Evolutionary conservation across 2,113 vertebrate genomes (phyloP).

Genomic region (Bothrops jararaca): DNA sequence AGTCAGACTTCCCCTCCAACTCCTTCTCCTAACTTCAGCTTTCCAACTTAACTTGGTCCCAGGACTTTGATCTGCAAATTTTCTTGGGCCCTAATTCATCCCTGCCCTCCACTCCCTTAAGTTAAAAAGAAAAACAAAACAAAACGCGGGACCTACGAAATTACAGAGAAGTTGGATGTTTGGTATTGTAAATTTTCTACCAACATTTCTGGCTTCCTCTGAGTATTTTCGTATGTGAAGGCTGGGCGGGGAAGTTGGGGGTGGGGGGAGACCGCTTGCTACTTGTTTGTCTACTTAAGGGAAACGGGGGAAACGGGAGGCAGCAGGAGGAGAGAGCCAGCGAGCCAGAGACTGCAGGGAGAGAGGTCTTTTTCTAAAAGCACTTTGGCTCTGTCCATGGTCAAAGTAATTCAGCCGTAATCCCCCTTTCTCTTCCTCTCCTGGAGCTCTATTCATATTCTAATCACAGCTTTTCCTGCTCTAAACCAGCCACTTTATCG

Average conservation of each 20-base stretch:
- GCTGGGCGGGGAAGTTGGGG: neutral
- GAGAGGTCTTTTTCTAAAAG: slow-evolving; percentile 45
- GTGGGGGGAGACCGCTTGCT: neutral
- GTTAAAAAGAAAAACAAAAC: neutral
- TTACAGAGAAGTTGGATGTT: neutral
- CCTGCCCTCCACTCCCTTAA: neutral
- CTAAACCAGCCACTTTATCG: slow-evolving; percentile 91
- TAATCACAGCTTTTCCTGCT: slow-evolving; percentile 99
- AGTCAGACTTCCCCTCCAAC: neutral
- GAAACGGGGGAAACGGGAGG: neutral
- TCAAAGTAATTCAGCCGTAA: slow-evolving; percentile 96
- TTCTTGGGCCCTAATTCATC: neutral
- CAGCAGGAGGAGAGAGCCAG: neutral
- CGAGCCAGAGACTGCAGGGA: neutral
- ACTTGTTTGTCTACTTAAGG: neutral
- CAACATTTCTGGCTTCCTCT: neutral
- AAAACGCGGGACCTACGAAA: neutral
- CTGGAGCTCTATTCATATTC: slow-evolving; percentile 99
- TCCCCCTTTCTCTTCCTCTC: slow-evolving; percentile 94
- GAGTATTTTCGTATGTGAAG: neutral
- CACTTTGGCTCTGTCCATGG: slow-evolving; percentile 86
- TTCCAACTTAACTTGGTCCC: neutral
- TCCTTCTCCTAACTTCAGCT: neutral
- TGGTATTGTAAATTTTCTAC: neutral
- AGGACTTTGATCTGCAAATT: slow-evolving; percentile 19